Evolutionary conservation across 2,888 invertebrate species (phyloP).

Genomic region (Loripinus fragilis): DNA sequence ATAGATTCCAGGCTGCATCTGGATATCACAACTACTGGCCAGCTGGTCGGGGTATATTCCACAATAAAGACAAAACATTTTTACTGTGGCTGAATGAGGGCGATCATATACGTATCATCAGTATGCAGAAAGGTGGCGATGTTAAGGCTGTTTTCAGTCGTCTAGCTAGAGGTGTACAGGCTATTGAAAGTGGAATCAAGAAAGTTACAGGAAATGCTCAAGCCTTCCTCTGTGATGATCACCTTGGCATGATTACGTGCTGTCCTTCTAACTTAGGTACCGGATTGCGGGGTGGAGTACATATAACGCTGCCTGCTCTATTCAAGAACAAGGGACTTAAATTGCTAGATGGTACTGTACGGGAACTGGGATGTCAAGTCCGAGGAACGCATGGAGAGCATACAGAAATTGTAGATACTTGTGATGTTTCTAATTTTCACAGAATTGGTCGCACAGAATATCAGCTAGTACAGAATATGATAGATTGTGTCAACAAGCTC

Average conservation of each 20-base stretch:
- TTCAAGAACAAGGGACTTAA: constrained; percentile 28
- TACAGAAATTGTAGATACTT: constrained; percentile 12
- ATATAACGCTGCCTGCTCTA: constrained; percentile 40
- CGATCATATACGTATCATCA: constrained; percentile 93
- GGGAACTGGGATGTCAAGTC: constrained; percentile 25
- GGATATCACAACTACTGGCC: constrained; percentile 92
- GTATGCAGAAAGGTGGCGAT: constrained; percentile 86
- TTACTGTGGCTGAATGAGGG: constrained; percentile 96
- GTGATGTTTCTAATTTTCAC: constrained; percentile 26
- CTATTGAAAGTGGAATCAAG: constrained; percentile 36
- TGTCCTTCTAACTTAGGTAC: constrained; percentile 50
- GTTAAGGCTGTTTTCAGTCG: constrained; percentile 72
- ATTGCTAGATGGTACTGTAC: constrained; percentile 18
- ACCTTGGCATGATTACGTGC: constrained; percentile 46
- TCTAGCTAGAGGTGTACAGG: constrained; percentile 62
- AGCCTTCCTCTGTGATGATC: constrained; percentile 21
- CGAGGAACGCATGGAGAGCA: constrained; percentile 33
- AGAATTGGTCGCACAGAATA: constrained; percentile 25
- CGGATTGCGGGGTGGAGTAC: constrained; percentile 39
- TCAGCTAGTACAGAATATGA: constrained; percentile 38
- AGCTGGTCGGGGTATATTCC: constrained; percentile 94
- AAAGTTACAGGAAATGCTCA: neutral
- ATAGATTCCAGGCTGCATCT: constrained; percentile 57
- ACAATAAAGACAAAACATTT: constrained; percentile 90
- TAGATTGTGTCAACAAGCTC: constrained; percentile 30